Evolutionary conservation across 2,797 vertebrate genomes (phyloP), one percentile per base, ranked within the genome.

Genomic region (Syndactyla subalaris): DNA sequence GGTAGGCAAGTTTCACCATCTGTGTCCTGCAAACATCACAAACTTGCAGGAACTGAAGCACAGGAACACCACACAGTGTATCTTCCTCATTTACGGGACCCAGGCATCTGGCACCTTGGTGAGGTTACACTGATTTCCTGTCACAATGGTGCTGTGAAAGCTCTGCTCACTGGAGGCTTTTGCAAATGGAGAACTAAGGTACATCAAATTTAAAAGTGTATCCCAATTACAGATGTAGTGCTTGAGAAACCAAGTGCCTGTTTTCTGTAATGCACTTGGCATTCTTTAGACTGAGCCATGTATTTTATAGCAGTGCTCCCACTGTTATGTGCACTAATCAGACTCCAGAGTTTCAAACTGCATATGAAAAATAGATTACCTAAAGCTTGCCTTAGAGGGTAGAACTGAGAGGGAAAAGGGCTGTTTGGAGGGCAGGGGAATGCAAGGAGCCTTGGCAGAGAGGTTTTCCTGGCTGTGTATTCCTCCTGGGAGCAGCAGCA

Each of bases 21-120:
- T 43, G 19, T 57, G 30, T 19, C 76, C 54, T 62, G 41, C 29
- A 57, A 67, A 48, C 14, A 18, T 9, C 30, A 55, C 0, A 6
- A 76, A 72, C n/a, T 18, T 61, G 27, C 24, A 32, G 17, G 43
- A 88, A n/a, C 22, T 23, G 27, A 86, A 27, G 45, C 46, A 43
- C 55, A 36, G 45, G 20, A 76, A 82, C 17, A 63, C 4, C 7
- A 34, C 3, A 38, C 30, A 61, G 58, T 0, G 0, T 2, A 45
- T 36, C 48, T 14, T 23, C 7, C 32, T 55, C 10, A 0, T 43
- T 75, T 29, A 86, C 43, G 43, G 49, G n/a, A 23, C 18, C 20
- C 46, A 67, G 73, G 39, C 27, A 24, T 22, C 46, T 36, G 67
- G 75, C 72, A 70, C 19, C 63, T 85, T 58, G n/a, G 9, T 22